Conservation (phyloP, 1,140 invertebrate species). For the Zophobas morio region DNA sequence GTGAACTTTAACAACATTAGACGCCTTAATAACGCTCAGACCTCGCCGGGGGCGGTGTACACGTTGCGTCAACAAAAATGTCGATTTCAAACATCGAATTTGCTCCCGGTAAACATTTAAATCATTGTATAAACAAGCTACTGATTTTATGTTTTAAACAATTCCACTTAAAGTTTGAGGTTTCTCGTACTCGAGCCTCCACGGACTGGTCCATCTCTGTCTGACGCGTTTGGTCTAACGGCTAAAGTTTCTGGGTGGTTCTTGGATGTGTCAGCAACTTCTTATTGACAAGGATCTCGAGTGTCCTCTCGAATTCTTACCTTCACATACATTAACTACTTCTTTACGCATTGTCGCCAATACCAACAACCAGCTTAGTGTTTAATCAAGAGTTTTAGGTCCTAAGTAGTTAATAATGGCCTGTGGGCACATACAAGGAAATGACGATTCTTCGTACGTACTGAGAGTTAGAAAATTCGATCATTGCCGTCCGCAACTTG, state of each 20-base stretch:
- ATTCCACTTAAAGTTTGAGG: constrained; percentile 37
- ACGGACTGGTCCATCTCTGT: not conserved
- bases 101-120: constrained; percentile 24
- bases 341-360: constrained; percentile 47
- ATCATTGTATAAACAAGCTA: constrained; percentile 45
- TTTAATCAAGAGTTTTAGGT: constrained; percentile 53
- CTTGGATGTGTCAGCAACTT: constrained; percentile 42
- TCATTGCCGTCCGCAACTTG: too few relatives aligned
- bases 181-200: constrained; percentile 11
- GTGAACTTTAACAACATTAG: not conserved
- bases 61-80: constrained; percentile 28
- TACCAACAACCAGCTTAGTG: constrained; percentile 48
- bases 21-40: not conserved
- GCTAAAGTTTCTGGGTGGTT: constrained; percentile 45
- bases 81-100: constrained; percentile 36
- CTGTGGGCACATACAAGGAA: not conserved
- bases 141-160: constrained; percentile 44
- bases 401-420: constrained; percentile 56
- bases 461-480: too few relatives aligned
- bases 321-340: constrained; percentile 49
- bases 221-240: not conserved
- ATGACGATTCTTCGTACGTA: too few relatives aligned
- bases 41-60: constrained; percentile 4
- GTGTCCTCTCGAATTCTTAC: constrained; percentile 22
- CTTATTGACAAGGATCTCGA: constrained; percentile 7